Evolutionary conservation across 2,113 vertebrate species (phyloP), one percentile per base, ranked within the genome.

Genomic region (Aplodontia rufa): DNA sequence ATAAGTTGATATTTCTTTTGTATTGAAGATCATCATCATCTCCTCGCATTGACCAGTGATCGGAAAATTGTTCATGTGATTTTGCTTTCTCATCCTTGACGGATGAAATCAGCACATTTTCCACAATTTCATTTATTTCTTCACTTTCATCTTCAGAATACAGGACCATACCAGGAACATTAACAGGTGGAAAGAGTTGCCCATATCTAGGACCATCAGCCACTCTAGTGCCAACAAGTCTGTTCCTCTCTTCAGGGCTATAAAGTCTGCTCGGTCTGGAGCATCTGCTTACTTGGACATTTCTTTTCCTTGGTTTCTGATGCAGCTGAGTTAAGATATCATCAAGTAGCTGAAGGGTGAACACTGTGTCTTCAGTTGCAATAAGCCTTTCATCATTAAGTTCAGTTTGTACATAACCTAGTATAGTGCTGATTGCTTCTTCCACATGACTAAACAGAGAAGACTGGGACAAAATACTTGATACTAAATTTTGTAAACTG

Each of bases 321-420:
- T 92, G 95, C 35, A 97, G 89, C 30, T 97, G 74, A 91, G 91
- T 93, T 51, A 97, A 89, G 20, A 96, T 68, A 26, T 96, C 96
- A 79, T 97, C 80, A 0, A 98, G 94, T 35, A 97, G 30, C 75
- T 94, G 91, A 60, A 98, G 94, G 20, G 97, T 14, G 9, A 78
- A 14, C 20, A 97, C 49, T 22, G 96, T 97, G 86, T 98, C 93
- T 86, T 98, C 97, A 92, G 97, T 97, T 60, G 95, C 96, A 86
- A 79, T 28, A 58, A 97, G 60, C 85, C 90, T 96, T 26, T 97
- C 96, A 11, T 91, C 90, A 49, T 96, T 96, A 81, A 98, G 97
- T 81, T 97, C 97, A 30, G 49, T 86, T 94, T 97, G 96, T 66
- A 97, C 19, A 62, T 86, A 97, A 47, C 93, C 81, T 81, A 98